Evolutionary conservation across 2,797 vertebrate species (phyloP), one percentile per base, ranked within the genome.

Genomic region (Cetoscarus ocellatus): DNA sequence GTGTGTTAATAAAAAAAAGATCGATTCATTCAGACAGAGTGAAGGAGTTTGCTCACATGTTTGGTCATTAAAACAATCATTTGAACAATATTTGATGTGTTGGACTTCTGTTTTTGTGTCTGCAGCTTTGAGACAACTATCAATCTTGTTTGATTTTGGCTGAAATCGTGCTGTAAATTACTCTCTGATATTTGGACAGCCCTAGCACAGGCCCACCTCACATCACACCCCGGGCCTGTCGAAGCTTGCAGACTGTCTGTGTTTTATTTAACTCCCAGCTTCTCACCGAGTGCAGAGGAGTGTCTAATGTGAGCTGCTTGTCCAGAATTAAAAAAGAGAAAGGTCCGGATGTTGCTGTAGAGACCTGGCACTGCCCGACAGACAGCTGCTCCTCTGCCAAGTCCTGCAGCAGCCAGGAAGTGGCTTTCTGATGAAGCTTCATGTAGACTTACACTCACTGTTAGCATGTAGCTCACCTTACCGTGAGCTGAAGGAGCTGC

Each of bases 201-300:
- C 9, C 38, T 39, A 52, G 10, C 14, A 18, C 38, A 19, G 13
- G 50, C 8, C 52, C 36, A 13, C 0, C 0, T 66, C 10, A 12
- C 1, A 17, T 73, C 65, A 55, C 38, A 47, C 10, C 19, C 56
- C 15, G 66, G 67, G 60, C 87, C 43, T 75, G 77, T 55, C 45
- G 0, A 6, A 34, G 60, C 82, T 45, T 39, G 80, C 49, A 3
- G 5, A 12, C 18, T 11, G 10, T 50, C 10, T 27, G 49, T 50
- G 10, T 0, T 42, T 12, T 5, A 10, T 36, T 11, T 45, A 27
- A 27, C 27, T 27, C 27, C 0, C 14, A 18, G 56, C 27, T 18
- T 10, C 8, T 44, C 17, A 38, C 11, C 17, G 3, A 63, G 27
- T 52, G 13, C 12, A 58, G 13, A 7, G 1, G 17, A 47, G 51